phyloP scores from a whole-genome alignment of 2,888 invertebrate species.

The Deroplatys truncata region DNA sequence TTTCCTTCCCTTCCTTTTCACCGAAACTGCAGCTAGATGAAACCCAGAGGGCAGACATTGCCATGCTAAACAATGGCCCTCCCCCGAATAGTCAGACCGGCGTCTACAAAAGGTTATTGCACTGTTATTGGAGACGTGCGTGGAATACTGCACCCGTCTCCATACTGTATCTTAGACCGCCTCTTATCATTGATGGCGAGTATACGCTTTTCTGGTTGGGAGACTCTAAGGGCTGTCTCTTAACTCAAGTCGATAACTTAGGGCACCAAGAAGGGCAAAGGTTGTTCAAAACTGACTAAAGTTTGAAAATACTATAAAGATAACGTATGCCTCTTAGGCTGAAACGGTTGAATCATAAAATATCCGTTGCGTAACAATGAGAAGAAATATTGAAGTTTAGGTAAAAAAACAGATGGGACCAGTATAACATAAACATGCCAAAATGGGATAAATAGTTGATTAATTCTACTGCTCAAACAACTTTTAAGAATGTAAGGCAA shows the following conservation, averaged over 20 bases:
- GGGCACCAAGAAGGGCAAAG: not conserved
- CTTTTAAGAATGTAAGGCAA: too few relatives aligned
- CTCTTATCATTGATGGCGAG: not conserved
- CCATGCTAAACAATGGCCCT: slow-evolving; percentile 1
- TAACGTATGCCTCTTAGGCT: not conserved
- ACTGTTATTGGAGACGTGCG: slow-evolving; percentile 15
- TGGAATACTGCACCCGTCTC: not conserved
- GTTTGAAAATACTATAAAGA: not conserved
- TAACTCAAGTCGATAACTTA: not conserved
- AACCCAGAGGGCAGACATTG: not conserved
- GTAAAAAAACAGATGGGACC: too few relatives aligned
- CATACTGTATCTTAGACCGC: not conserved
- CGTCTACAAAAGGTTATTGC: slow-evolving; percentile 17
- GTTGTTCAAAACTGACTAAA: not conserved
- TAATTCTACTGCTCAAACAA: too few relatives aligned
- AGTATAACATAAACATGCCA: too few relatives aligned
- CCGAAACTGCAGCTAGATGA: not conserved
- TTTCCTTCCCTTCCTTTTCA: not conserved
- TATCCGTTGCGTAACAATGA: too few relatives aligned
- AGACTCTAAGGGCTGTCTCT: not conserved
- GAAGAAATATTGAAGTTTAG: too few relatives aligned
- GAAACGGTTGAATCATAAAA: too few relatives aligned
- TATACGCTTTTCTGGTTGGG: not conserved
- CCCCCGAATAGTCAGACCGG: not conserved
- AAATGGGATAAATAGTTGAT: too few relatives aligned